Evolutionary conservation across 2,113 vertebrate species (phyloP).

Genomic region (Athene noctua): DNA sequence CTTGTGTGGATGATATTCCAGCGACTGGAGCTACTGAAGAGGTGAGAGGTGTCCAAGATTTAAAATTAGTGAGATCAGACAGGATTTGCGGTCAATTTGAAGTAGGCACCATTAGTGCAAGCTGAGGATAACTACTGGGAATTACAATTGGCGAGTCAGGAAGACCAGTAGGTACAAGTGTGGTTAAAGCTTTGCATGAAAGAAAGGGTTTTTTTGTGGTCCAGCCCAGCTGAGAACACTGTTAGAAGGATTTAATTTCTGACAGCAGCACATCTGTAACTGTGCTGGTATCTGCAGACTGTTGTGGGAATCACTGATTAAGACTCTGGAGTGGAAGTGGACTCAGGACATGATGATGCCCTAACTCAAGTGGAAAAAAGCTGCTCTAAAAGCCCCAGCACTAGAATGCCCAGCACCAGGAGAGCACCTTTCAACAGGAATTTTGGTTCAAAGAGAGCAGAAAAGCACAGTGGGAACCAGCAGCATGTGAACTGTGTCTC

Average conservation of each 20-base stretch:
- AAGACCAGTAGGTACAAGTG: neutral
- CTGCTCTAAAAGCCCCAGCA: neutral
- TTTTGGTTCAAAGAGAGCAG: neutral
- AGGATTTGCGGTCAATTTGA: neutral
- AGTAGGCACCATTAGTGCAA: no score
- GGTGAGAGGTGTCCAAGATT: neutral
- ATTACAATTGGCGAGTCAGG: neutral
- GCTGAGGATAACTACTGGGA: neutral
- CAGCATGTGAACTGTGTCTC: neutral
- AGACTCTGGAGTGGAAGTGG: neutral
- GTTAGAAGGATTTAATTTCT: neutral
- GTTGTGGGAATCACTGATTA: neutral
- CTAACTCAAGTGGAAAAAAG: neutral
- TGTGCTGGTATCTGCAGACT: neutral
- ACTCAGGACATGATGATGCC: neutral
- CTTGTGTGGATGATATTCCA: neutral
- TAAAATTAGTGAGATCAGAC: neutral
- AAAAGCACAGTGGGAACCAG: neutral
- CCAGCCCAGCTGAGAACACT: neutral
- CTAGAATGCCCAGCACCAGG: neutral
- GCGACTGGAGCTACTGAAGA: neutral
- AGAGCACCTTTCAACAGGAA: neutral
- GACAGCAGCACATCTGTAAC: neutral
- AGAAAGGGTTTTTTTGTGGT: no score
- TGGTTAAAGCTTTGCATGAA: neutral